Evolutionary conservation across 2,113 vertebrate genomes (phyloP), one percentile per base, ranked within the genome.

Genomic region (Cairina moschata): DNA sequence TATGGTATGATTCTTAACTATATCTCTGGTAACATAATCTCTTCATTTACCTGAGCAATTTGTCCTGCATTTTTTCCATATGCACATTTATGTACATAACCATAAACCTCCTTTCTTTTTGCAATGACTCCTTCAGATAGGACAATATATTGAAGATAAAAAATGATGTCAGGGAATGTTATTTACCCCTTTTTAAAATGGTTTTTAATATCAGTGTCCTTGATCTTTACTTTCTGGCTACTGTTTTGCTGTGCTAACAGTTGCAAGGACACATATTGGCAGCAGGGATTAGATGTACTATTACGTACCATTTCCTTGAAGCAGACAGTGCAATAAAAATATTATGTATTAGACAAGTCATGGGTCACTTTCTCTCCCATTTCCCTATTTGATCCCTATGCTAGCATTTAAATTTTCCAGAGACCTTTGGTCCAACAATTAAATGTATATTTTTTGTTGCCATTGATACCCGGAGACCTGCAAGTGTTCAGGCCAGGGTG

Each of bases 231-330:
- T 2, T 84, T 66, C 85, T 96, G 48, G 52, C 77, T 95, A 75
- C 65, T 1, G 1, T 83, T 83, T 83, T 69, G 60, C 86, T 95
- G 29, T 54, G 59, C 68, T 73, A 81, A 74, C 58, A 52, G 68
- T 92, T 87, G 66, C 78, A 94, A 75, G 62, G 77, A 82, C 90
- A 67, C 25, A 59, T 42, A 36, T 40, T 79, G 60, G 81, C 59
- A 94, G 72, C 12, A 75, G 90, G 83, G 62, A 92, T 88, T 86
- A 91, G 62, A 69, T 93, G 88, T 95, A 75, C 83, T 52, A 13
- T 90, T 72, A 58, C 58, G 90, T 88, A 88, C 22, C 5, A 32
- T 93, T 95, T 94, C 67, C 40, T 83, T 86, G 73, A 92, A 91
- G 65, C 29, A 74, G 25, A 63, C 67, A 23, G n/a, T 90, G 32